phyloP scores from a whole-genome alignment of 1,140 invertebrate genomes.

The Mycetomoellerius zeteki region DNA sequence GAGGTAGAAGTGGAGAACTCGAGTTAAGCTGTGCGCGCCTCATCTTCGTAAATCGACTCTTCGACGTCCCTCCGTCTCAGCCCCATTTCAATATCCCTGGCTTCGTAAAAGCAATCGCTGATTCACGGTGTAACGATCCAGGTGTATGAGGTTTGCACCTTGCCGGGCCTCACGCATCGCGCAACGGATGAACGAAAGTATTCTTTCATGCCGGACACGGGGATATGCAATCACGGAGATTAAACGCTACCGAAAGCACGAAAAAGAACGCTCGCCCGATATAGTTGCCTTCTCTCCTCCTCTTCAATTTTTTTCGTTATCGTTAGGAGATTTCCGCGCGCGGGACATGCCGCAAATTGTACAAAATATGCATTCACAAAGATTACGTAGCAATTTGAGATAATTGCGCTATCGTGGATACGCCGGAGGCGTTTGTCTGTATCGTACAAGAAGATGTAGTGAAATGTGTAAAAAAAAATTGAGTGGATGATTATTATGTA shows the following conservation, averaged over 20 bases:
- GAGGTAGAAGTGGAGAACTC: slow-evolving; percentile 61
- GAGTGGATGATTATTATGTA: slow-evolving; percentile 23
- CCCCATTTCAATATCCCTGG: slow-evolving; percentile 75
- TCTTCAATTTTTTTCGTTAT: slow-evolving; percentile 18
- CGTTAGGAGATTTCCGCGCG: slow-evolving; percentile 41
- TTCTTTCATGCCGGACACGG: slow-evolving; percentile 61
- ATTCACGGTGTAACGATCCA: slow-evolving; percentile 77
- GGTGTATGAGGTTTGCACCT: slow-evolving; percentile 77
- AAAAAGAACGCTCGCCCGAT: slow-evolving; percentile 53
- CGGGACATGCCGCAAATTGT: background rate
- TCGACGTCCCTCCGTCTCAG: slow-evolving; percentile 70
- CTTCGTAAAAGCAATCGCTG: slow-evolving; percentile 76
- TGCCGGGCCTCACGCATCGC: slow-evolving; percentile 77
- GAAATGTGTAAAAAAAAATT: slow-evolving; percentile 19
- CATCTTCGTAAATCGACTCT: slow-evolving; percentile 77
- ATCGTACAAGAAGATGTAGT: background rate
- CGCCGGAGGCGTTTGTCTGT: slow-evolving; percentile 12
- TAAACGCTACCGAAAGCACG: slow-evolving; percentile 67
- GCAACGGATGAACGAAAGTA: slow-evolving; percentile 65
- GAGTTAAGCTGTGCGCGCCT: slow-evolving; percentile 74
- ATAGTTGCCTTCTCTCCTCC: slow-evolving; percentile 18
- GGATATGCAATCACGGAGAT: slow-evolving; percentile 64
- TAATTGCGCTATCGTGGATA: slow-evolving; percentile 35
- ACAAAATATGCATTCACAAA: slow-evolving; percentile 38
- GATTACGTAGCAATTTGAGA: slow-evolving; percentile 55